phyloP scores from a whole-genome alignment of 2,888 invertebrate species.

The Tenthredo distinguenda region DNA sequence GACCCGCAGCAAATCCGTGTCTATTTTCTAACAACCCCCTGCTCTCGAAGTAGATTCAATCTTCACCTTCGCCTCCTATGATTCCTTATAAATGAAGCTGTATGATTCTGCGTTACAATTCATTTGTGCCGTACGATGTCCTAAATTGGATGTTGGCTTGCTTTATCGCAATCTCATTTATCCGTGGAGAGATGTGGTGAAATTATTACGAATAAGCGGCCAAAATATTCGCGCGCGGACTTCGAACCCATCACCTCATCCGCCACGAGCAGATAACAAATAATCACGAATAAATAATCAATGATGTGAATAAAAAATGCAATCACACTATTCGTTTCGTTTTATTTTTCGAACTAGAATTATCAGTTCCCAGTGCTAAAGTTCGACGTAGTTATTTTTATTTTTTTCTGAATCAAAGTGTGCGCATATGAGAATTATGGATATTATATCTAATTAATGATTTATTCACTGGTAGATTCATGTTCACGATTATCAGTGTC shows the following conservation, averaged over 20 bases:
- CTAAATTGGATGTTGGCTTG: background rate
- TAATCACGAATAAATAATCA: slow-evolving; percentile 6
- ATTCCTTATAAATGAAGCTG: background rate
- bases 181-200: background rate
- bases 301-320: background rate
- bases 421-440: background rate
- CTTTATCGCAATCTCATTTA: background rate
- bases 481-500: too few relatives aligned
- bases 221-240: slow-evolving; percentile 54
- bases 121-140: background rate
- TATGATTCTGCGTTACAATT: background rate
- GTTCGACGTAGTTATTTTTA: background rate
- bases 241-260: slow-evolving; percentile 57
- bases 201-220: background rate
- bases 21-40: background rate
- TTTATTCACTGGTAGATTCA: too few relatives aligned
- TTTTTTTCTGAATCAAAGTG: background rate
- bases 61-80: background rate
- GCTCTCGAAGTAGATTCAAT: background rate
- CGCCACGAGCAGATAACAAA: background rate
- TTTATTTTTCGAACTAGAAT: background rate
- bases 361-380: background rate
- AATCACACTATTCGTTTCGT: background rate
- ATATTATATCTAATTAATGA: background rate
- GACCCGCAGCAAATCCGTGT: too few relatives aligned